These are phyloP conservation scores for Frieseomelitta varia DNA, from an alignment of 1,140 invertebrate species.

Conservation along the genomic window DNA sequence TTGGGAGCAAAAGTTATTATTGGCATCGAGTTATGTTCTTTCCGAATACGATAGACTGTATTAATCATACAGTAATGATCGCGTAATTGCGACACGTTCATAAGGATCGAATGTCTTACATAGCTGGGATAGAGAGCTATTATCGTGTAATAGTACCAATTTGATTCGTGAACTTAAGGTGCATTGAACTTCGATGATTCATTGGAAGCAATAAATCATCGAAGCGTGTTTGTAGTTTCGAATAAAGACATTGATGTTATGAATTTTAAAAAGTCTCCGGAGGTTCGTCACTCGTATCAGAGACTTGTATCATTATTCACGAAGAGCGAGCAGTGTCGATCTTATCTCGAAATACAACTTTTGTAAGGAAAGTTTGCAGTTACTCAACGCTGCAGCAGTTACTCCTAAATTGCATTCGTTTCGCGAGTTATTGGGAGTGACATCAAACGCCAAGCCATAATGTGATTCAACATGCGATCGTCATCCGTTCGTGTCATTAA, in stretches of 20 bases:
- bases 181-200: conserved; percentile 48
- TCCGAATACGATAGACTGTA: background rate
- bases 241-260: conserved; percentile 30
- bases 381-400: conserved; percentile 20
- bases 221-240: conserved; percentile 49
- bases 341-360: conserved; percentile 2
- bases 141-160: background rate
- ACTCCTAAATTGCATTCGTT: background rate
- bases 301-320: background rate
- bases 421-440: background rate
- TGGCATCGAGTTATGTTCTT: background rate
- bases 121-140: too few relatives aligned
- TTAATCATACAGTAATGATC: background rate
- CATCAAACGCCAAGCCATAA: conserved; percentile 12
- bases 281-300: conserved; percentile 13
- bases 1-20: background rate
- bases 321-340: conserved; percentile 13
- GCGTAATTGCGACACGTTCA: background rate
- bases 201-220: conserved; percentile 39
- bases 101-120: background rate
- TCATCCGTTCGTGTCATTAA: background rate
- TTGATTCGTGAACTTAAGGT: background rate
- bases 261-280: conserved; percentile 38
- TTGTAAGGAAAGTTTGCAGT: background rate
- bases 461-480: background rate